phyloP scores from a whole-genome alignment of 2,888 invertebrate species.

The Ochropacha duplaris region DNA sequence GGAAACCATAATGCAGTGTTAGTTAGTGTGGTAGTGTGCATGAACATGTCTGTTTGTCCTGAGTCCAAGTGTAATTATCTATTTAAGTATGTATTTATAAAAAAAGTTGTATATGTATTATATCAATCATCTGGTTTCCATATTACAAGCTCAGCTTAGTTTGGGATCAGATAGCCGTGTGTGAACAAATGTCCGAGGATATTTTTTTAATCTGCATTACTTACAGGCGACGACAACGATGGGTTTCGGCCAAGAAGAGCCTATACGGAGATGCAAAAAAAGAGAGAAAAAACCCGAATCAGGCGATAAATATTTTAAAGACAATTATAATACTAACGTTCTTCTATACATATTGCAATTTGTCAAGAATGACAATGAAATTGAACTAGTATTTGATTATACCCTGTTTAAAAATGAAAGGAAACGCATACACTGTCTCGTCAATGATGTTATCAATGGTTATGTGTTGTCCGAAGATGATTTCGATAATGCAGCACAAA shows the following conservation, averaged over 20 bases:
- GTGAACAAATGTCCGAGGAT: too few species aligned
- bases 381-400: slow-evolving; percentile 47
- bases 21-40: too few species aligned
- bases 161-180: too few species aligned
- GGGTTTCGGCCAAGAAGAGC: slow-evolving; percentile 32
- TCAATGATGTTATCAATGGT: slow-evolving; percentile 27
- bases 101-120: too few species aligned
- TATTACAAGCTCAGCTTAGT: too few species aligned
- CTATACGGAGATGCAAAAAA: background rate
- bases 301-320: slow-evolving; percentile 1
- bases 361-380: slow-evolving; percentile 48
- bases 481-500: slow-evolving; percentile 20
- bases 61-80: too few species aligned
- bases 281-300: slow-evolving; percentile 1
- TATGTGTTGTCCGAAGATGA: slow-evolving; percentile 13
- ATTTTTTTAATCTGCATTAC: too few species aligned
- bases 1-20: too few species aligned
- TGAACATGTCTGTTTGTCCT: too few species aligned
- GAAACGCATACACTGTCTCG: slow-evolving; percentile 35
- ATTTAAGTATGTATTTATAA: too few species aligned
- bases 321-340: slow-evolving; percentile 31
- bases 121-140: too few species aligned
- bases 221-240: slow-evolving; percentile 34
- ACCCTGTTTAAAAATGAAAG: slow-evolving; percentile 36
- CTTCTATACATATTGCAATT: slow-evolving; percentile 49